These are phyloP conservation scores for Muscicapa adusta DNA, from an alignment of 2,113 vertebrate species.

Conservation along the genomic window DNA sequence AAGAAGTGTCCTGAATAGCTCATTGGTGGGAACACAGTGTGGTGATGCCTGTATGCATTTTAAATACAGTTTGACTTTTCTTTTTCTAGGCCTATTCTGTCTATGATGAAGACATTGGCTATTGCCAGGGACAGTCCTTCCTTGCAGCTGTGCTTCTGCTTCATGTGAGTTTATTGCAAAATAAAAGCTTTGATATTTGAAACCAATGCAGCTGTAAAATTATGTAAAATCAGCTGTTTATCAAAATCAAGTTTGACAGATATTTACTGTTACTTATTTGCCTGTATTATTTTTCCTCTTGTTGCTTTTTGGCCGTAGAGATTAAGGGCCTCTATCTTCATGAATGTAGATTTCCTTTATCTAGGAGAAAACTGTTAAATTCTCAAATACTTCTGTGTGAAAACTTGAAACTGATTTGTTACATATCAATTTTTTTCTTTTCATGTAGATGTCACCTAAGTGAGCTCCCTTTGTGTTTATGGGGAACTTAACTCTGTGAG, in stretches of 20 bases:
- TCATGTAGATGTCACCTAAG: background rate
- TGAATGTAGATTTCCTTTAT: background rate
- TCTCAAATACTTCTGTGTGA: background rate
- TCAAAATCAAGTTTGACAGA: background rate
- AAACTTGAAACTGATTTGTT: background rate
- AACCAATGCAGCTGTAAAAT: background rate
- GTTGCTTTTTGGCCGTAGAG: background rate
- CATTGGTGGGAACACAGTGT: background rate
- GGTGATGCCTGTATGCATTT: background rate
- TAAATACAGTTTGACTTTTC: background rate
- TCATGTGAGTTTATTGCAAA: slow-evolving; percentile 85
- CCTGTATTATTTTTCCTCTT: slow-evolving; percentile 3
- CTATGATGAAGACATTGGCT: slow-evolving; percentile 97
- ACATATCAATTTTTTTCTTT: background rate
- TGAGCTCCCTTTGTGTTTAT: background rate
- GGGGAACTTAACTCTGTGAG: background rate
- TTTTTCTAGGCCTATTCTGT: slow-evolving; percentile 91
- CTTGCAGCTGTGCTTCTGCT: slow-evolving; percentile 93
- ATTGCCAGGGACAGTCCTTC: slow-evolving; percentile 98
- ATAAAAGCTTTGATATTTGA: background rate
- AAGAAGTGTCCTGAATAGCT: background rate
- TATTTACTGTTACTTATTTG: slow-evolving; percentile 19
- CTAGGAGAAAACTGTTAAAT: background rate
- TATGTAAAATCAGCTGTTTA: background rate
- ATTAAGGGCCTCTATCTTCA: background rate